A percentile compares a stretch with the other conserved stretches of the same genome.
phyloP scores from a whole-genome alignment of 2,888 invertebrate genomes.

The Rhaphigaster nebulosa region DNA sequence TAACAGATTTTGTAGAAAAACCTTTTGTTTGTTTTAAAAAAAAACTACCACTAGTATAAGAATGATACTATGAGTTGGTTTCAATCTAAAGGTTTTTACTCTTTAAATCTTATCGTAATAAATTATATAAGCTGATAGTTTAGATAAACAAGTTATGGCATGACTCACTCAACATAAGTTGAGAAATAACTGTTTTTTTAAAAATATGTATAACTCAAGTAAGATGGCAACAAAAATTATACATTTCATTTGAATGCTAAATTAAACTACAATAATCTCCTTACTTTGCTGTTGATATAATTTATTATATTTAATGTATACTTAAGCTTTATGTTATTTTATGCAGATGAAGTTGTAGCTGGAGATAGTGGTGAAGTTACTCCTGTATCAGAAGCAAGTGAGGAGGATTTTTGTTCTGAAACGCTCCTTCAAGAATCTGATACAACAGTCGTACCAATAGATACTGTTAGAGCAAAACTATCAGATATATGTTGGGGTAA shows the following conservation, averaged over 20 bases:
- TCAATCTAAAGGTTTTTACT: too few relatives aligned
- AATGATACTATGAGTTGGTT: too few relatives aligned
- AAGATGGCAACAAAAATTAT: too few relatives aligned
- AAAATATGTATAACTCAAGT: too few relatives aligned
- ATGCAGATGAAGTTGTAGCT: constrained; percentile 60
- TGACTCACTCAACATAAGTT: too few relatives aligned
- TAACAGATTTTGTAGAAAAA: not conserved
- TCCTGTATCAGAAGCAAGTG: constrained; percentile 77
- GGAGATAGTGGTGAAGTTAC: constrained; percentile 76
- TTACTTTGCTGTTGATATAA: not conserved
- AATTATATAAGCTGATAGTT: too few relatives aligned
- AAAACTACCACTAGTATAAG: too few relatives aligned
- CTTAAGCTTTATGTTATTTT: constrained; percentile 1
- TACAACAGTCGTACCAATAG: constrained; percentile 62
- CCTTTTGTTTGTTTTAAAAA: too few relatives aligned
- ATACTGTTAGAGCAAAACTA: constrained; percentile 61
- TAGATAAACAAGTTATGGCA: too few relatives aligned
- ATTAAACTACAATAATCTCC: not conserved
- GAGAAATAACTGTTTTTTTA: too few relatives aligned
- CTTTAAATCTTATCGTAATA: too few relatives aligned
- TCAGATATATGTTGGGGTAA: constrained; percentile 62
- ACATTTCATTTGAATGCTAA: not conserved
- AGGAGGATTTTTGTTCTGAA: constrained; percentile 67
- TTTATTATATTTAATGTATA: not conserved
- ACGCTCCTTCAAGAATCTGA: constrained; percentile 61